Base-by-base conservation (phyloP, 2,888 invertebrate genomes). In the Nomada flava region DNA sequence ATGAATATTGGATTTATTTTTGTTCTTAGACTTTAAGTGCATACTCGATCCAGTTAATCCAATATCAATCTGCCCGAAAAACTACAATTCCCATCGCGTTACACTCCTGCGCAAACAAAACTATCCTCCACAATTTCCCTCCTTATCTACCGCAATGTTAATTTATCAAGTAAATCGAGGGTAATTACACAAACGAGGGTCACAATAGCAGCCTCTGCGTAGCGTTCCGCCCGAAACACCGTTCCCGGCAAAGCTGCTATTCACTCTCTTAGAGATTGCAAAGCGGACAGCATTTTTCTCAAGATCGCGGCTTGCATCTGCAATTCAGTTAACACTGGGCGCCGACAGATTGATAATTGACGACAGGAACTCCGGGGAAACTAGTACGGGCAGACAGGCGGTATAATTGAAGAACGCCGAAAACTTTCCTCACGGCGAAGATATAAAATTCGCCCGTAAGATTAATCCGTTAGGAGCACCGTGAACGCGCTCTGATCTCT, bases 401-500 rank as follows among this genome's bases (percentile, higher is more conserved):
- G 64, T 64, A 84, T 82, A 85, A 84, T 79, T 65, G 73, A 85
- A 65, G 83, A 79, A 82, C 64, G 57, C 20, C 47, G 18, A 42
- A 63, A 82, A 84, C 70, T 82, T 86, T 50, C 63, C 44, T 36
- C 29, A 1, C 23, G 2, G 13, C 0, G 13, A 60, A 83, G 84
- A 86, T 87, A 82, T 84, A 86, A 86, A 87, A 86, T 86, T 86
- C 83, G 76, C 70, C 74, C 79, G 76, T 60, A 79, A 88, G 88
- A 89, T 89, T 90, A 89, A 90, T 89, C 87, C 84, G 83, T 78
- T 86, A 85, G 86, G 83, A 86, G 85, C 84, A 83, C 83, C 72
- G 70, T 65, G 80, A 81, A 83, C 76, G 63, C 65, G 64, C 62
- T 47, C 74, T 69, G 83, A 71, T 73, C 71, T 71, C 75, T 67